phyloP scores from a whole-genome alignment of 2,888 invertebrate genomes.

The Caprella mutica region DNA sequence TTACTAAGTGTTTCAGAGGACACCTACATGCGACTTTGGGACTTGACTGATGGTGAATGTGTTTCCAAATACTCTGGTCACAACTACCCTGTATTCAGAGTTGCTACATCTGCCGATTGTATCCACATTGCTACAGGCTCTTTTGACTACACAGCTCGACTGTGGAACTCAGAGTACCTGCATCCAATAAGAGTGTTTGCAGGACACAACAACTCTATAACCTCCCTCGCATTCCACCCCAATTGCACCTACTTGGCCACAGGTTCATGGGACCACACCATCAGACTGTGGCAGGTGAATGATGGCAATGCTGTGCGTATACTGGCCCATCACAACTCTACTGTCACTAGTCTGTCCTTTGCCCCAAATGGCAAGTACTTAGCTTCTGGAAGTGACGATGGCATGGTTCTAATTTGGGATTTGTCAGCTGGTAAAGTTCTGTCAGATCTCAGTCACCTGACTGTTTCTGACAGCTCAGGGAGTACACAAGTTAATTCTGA shows the following conservation, averaged over 20 bases:
- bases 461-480: not conserved
- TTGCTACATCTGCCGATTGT: constrained; percentile 58
- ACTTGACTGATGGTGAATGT: constrained; percentile 55
- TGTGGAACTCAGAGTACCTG: constrained; percentile 70
- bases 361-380: constrained; percentile 72
- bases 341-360: constrained; percentile 65
- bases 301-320: constrained; percentile 71
- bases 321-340: constrained; percentile 62
- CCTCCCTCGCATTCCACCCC: constrained; percentile 78
- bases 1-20: constrained; percentile 61
- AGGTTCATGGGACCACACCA: constrained; percentile 77
- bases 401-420: constrained; percentile 27
- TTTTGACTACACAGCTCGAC: constrained; percentile 63
- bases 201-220: constrained; percentile 78
- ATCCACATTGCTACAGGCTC: constrained; percentile 67
- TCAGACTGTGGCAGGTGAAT: constrained; percentile 74
- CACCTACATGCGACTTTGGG: constrained; percentile 63
- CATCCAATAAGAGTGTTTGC: constrained; percentile 72
- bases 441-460: constrained; percentile 10
- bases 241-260: constrained; percentile 80
- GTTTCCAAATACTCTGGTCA: constrained; percentile 67
- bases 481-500: constrained; percentile 5
- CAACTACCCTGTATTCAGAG: constrained; percentile 77
- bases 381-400: constrained; percentile 29
- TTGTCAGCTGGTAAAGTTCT: constrained; percentile 24